Evolutionary conservation across 2,888 invertebrate genomes (phyloP), one percentile per base, ranked within the genome.

Genomic region (Cloeon dipterum): DNA sequence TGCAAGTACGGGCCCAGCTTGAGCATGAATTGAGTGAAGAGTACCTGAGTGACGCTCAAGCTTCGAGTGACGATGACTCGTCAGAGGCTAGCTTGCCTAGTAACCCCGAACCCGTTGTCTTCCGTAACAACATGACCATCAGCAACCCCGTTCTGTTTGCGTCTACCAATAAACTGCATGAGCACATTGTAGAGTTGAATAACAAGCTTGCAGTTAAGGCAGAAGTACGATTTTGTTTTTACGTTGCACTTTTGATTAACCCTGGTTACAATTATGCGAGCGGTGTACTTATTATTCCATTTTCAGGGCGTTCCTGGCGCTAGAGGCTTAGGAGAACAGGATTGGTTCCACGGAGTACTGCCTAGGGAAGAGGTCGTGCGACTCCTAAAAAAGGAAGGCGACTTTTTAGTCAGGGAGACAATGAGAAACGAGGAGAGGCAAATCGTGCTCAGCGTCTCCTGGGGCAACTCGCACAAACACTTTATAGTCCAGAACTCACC

Each of bases 281-380:
- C 19, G 14, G 29, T 14, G 11, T 3, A 14, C 2, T 20, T n/a
- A n/a, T n/a, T n/a, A n/a, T n/a, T n/a, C n/a, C n/a, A n/a, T n/a
- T 33, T 17, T 32, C n/a, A 38, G 33, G 38, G 25, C 13, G 21
- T 26, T 20, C 4, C 16, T 17, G 18, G 25, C 23, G 34, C 34
- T 32, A 8, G 26, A 34, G 26, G 40, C n/a, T 38, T 48, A 34
- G 76, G 85, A 43, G 86, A 89, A 47, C 89, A 91, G 58, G 88
- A 89, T 54, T 93, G 91, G 91, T 93, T 93, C 59, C 94, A 94
- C 52, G 94, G 94, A 1, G 89, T 93, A 10, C 58, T 94, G 40
- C 94, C 94, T 0, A 66, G 94, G 11, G 93, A 93, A 57, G 93
- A 94, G 61, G 93, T 93, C 20, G 89, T 91, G 32, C 63, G 91